phyloP scores from a whole-genome alignment of 2,888 invertebrate genomes.

The Sminthurinus aureus region DNA sequence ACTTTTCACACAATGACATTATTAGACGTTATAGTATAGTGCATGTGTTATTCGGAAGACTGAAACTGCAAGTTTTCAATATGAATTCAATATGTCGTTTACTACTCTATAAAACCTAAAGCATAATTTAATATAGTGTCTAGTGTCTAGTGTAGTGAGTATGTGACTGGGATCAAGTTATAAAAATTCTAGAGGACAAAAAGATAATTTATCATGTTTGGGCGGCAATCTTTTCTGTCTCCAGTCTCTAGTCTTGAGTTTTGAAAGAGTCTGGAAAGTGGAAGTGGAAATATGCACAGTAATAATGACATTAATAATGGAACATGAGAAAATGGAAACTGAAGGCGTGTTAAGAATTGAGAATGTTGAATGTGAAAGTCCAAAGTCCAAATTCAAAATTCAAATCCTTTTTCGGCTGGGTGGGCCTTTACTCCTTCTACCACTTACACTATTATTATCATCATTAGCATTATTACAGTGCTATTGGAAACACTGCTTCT shows the following conservation, averaged over 20 bases:
- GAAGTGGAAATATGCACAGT: neutral
- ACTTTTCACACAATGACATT: no score
- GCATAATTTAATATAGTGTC: no score
- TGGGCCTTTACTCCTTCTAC: neutral
- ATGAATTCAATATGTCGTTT: no score
- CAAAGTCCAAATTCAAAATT: neutral
- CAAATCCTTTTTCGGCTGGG: constrained; percentile 16
- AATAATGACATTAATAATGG: constrained; percentile 41
- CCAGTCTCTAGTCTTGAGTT: neutral
- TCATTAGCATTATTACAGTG: neutral
- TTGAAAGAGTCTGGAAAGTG: no score
- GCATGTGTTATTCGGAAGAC: no score
- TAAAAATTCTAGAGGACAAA: neutral
- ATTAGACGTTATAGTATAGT: no score
- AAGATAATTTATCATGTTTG: constrained; percentile 27
- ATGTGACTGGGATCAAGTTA: neutral
- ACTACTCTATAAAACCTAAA: no score
- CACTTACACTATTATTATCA: neutral
- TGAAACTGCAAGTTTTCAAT: no score
- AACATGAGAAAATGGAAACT: neutral
- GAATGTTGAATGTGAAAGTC: neutral
- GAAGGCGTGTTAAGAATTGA: constrained; percentile 31
- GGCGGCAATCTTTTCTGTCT: constrained; percentile 19
- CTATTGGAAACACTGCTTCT: no score
- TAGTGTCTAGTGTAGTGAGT: no score